Conservation (phyloP, 2,797 vertebrate genomes). For the Lacerta viridis region DNA sequence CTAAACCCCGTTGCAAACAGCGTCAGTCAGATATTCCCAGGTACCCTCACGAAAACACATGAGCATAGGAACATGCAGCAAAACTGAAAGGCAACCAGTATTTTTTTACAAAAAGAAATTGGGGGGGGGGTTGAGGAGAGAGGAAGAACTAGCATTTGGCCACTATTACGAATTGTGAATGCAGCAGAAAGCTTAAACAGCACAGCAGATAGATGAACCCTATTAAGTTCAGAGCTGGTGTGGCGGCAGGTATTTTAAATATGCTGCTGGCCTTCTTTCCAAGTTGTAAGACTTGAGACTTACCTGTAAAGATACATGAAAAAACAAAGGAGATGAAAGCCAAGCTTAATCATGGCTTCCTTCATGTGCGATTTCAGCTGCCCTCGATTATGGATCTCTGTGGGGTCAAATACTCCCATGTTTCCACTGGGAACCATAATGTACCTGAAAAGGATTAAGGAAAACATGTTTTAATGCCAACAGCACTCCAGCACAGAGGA, state of each 20-base stretch:
- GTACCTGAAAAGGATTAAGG: slow-evolving; percentile 81
- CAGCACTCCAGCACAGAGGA: neutral
- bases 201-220: slow-evolving; percentile 17
- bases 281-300: slow-evolving; percentile 58
- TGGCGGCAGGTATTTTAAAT: neutral
- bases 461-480: slow-evolving; percentile 6
- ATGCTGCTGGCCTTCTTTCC: slow-evolving; percentile 26
- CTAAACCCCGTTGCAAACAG: neutral
- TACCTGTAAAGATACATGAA: slow-evolving; percentile 99
- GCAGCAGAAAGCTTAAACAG: slow-evolving; percentile 30
- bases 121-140: no score
- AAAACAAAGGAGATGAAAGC: slow-evolving; percentile 99
- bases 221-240: slow-evolving; percentile 11
- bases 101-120: neutral
- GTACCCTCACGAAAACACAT: neutral
- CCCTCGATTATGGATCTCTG: slow-evolving; percentile 97
- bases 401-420: slow-evolving; percentile 98
- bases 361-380: slow-evolving; percentile 99
- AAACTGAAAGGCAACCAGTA: neutral
- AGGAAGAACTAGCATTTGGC: neutral
- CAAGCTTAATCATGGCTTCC: slow-evolving; percentile 98
- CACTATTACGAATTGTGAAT: slow-evolving; percentile 41
- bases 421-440: slow-evolving; percentile 96
- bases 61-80: neutral
- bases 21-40: neutral